phyloP scores from a whole-genome alignment of 92 coral and sea anemone genomes.

The Micromussa lordhowensis region DNA sequence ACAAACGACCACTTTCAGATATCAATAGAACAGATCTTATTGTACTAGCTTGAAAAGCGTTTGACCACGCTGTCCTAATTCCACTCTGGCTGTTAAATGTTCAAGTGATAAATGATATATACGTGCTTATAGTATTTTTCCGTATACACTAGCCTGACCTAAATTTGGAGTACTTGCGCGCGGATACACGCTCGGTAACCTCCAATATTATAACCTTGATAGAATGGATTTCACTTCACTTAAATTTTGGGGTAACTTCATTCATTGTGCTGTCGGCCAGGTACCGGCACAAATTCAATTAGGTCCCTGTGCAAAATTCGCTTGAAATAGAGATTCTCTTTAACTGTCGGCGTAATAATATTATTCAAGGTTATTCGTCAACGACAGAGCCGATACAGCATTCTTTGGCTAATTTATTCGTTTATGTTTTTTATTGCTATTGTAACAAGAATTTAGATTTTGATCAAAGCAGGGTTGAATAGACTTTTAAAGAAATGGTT shows the following conservation, averaged over 20 bases:
- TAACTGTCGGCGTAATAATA: not conserved
- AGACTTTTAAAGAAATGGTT: too few relatives aligned
- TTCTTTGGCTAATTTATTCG: not conserved
- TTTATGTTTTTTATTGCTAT: not conserved
- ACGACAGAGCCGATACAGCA: not conserved
- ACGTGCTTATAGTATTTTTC: not conserved
- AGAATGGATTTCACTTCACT: not conserved
- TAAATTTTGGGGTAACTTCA: not conserved
- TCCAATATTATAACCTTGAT: not conserved
- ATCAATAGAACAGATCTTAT: not conserved
- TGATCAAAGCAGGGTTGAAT: not conserved
- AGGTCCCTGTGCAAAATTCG: not conserved
- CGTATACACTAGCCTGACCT: not conserved
- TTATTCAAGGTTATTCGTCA: not conserved
- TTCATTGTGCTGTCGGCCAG: not conserved
- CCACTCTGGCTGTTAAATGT: not conserved
- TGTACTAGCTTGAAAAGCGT: not conserved
- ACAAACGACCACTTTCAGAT: not conserved
- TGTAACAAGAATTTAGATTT: not conserved
- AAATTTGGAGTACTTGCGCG: not conserved
- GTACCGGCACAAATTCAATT: constrained; percentile 17
- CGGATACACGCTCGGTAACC: not conserved
- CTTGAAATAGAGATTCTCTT: not conserved
- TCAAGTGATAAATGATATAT: too few relatives aligned
- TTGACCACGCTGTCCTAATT: not conserved